A percentile compares a stretch with the other conserved stretches of the same genome.
Evolutionary conservation across 1,140 invertebrate genomes (phyloP).

Genomic region (Macrotrachela quadricornifera): DNA sequence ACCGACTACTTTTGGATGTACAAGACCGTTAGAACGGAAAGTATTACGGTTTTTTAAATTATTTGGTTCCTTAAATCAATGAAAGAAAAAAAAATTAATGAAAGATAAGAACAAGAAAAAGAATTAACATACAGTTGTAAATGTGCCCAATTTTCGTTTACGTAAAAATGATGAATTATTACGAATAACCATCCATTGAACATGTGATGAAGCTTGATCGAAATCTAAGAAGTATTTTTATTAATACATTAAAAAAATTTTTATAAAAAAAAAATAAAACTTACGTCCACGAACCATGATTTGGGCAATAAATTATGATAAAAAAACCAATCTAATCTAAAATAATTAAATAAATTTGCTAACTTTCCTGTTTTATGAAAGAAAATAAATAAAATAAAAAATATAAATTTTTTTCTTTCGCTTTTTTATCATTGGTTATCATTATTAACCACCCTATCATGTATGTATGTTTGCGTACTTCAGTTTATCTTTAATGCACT

Average conservation of each 20-base stretch:
- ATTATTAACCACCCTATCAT: background rate
- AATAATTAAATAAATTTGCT: too few species aligned
- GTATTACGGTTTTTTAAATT: constrained; percentile 72
- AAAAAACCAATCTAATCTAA: too few species aligned
- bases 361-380: too few species aligned
- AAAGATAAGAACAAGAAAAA: background rate
- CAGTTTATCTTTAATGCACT: background rate
- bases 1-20: constrained; percentile 64
- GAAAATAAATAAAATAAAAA: too few species aligned
- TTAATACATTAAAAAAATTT: background rate
- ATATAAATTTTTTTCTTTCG: background rate
- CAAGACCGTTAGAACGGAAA: constrained; percentile 67
- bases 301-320: too few species aligned
- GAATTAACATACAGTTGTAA: constrained; percentile 50
- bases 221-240: constrained; percentile 2
- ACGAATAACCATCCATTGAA: constrained; percentile 67
- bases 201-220: constrained; percentile 10
- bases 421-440: background rate
- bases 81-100: background rate
- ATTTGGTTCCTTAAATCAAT: constrained; percentile 59
- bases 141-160: constrained; percentile 64
- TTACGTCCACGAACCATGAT: too few species aligned
- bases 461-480: background rate
- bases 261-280: background rate
- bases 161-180: constrained; percentile 74